Evolutionary conservation across 2,797 vertebrate species (phyloP), one percentile per base, ranked within the genome.

Genomic region (Pseudomugil gertrudae): DNA sequence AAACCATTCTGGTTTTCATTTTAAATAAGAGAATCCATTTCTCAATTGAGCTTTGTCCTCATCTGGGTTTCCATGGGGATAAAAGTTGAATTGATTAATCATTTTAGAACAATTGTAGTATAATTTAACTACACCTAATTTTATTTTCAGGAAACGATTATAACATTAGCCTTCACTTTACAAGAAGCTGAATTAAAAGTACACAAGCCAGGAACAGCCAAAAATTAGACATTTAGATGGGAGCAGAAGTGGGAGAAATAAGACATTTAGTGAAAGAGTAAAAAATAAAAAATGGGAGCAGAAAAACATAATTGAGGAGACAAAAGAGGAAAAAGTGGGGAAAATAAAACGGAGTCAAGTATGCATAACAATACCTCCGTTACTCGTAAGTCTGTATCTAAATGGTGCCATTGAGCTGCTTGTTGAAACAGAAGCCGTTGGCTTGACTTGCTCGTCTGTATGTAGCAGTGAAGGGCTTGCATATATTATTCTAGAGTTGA

Each of bases 41-140:
- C 63, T 72, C 72, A 63, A n/a, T 38, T 50, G 56, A 62, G 50
- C 60, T 56, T 40, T 68, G 76, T 63, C 45, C 58, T 78, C 56
- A 60, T 50, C 58, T 58, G 51, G 48, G 60, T 68, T 83, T 79
- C 76, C 81, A 72, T 48, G 62, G 78, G 79, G 69, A 75, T 83
- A 50, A 76, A 40, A 82, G 43, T 74, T 65, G 63, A 86, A 90
- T 88, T 79, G 90, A 88, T 90, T 81, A 88, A n/a, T n/a, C n/a
- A n/a, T n/a, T 66, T 66, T 76, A 76, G 84, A 85, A 90, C 81
- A 90, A 90, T 85, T 61, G 56, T 62, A 71, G 55, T 78, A 70
- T 89, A 90, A 90, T 90, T 89, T 87, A 90, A 69, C 79, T 85
- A 79, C 80, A 85, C 85, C 80, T 87, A 90, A 91, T 86, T 86